phyloP scores from a whole-genome alignment of 2,113 vertebrate species.

The Scopus umbretta region DNA sequence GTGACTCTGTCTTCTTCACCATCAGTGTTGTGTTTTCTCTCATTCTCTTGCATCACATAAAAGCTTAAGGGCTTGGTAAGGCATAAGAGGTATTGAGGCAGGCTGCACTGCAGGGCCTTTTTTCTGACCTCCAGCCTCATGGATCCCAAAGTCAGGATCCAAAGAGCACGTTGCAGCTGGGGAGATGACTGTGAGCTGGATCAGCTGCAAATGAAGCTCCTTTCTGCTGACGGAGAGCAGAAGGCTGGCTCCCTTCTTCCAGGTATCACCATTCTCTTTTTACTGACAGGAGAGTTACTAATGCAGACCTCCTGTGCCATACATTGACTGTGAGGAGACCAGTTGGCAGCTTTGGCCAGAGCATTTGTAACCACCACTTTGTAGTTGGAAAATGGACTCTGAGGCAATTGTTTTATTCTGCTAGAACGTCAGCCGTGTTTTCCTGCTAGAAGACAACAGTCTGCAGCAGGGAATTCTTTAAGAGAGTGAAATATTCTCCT shows the following conservation, averaged over 20 bases:
- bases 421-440: background rate
- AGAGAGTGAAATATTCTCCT: background rate
- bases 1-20: background rate
- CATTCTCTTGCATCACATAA: background rate
- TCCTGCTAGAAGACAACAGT: background rate
- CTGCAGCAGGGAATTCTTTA: background rate
- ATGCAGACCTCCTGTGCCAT: accelerated
- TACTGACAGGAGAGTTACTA: background rate
- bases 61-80: background rate
- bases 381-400: background rate
- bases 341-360: background rate
- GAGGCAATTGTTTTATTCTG: background rate
- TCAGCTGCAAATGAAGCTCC: background rate
- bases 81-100: background rate
- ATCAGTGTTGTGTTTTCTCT: background rate
- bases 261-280: background rate
- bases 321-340: background rate
- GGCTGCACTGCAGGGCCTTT: background rate
- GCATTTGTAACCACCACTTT: background rate
- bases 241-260: background rate
- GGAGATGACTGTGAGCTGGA: background rate
- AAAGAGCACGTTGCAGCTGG: background rate
- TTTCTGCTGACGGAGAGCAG: background rate
- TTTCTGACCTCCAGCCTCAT: background rate
- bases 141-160: background rate